Evolutionary conservation across 2,888 invertebrate species (phyloP), one percentile per base, ranked within the genome.

Genomic region (Portevinia maculata): DNA sequence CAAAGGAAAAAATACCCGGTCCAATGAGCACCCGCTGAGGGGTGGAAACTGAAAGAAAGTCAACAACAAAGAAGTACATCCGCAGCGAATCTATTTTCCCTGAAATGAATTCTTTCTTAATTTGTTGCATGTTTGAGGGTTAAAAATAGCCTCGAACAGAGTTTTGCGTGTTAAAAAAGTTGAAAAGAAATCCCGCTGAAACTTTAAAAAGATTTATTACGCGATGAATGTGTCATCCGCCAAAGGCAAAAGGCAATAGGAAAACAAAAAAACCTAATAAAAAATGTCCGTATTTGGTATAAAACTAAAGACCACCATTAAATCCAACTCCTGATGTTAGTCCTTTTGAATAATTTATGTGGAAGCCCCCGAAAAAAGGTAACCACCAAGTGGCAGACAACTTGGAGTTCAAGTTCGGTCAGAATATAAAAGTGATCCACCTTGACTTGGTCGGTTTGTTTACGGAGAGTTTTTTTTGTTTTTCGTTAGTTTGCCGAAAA

Each of bases 281-380:
- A 15, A 59, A 17, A 30, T 15, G 57, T 11, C 17, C 41, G 48
- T 17, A 32, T 55, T 37, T 48, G 37, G 39, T 9, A 41, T n/a
- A 9, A 52, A 37, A 57, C 21, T 62, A 32, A 48, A 28, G 52
- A 65, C 39, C 52, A 52, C 65, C 52, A 53, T 52, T 41, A 46
- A 53, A 46, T 46, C 11, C 17, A 46, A 17, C 24, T 50, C 37
- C 46, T 76, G 44, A 39, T 15, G 32, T 53, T 48, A 53, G 57
- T 71, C 59, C 79, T 79, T 70, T 76, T 64, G 65, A 70, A 81
- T 76, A 76, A 81, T 81, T 81, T 75, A 81, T 75, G 46, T 59
- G 50, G 21, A 57, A 11, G 28, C 17, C 11, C 44, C 28, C 41
- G 7, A 37, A 48, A 32, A 50, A 39, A 55, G 24, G n/a, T 19